Evolutionary conservation across 2,113 vertebrate species (phyloP).

Genomic region (Python bivittatus): DNA sequence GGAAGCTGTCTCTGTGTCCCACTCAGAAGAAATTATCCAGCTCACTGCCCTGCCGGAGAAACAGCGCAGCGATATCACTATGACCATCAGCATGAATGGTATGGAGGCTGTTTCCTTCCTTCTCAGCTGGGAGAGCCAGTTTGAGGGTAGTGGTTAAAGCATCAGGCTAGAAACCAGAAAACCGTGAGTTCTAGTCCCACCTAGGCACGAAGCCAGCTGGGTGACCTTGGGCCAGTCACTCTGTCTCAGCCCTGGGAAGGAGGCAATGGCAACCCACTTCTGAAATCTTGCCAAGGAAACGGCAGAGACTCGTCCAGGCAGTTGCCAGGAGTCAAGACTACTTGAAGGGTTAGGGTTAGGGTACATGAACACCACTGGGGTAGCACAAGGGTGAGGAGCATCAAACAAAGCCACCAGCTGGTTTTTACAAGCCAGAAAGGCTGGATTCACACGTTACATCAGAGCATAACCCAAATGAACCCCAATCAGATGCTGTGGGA

Average conservation of each 20-base stretch:
- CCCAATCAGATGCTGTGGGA: no score
- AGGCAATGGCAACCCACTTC: not conserved
- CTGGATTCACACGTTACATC: no score
- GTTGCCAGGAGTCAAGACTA: no score
- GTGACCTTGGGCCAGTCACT: not conserved
- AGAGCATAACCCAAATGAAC: no score
- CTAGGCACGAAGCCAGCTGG: not conserved
- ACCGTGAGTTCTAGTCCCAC: not conserved
- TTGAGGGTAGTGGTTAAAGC: not conserved
- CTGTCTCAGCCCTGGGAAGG: not conserved
- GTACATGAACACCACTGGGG: no score
- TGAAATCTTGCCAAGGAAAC: not conserved
- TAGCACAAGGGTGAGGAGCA: no score
- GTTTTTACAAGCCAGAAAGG: no score
- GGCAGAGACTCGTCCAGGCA: no score
- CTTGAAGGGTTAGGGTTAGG: no score
- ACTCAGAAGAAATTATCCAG: not conserved
- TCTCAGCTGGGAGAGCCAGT: not conserved
- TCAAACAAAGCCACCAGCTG: no score
- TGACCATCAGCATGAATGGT: constrained; percentile 12
- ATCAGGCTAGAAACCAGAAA: not conserved
- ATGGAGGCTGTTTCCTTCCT: not conserved
- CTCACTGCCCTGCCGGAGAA: not conserved
- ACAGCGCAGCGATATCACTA: rapidly evolving
- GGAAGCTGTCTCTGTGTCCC: not conserved